A percentile compares a stretch with the other conserved stretches of the same genome.
These are phyloP conservation scores for Polyploca ridens DNA, from an alignment of 2,888 invertebrate genomes.

Conservation along the genomic window DNA sequence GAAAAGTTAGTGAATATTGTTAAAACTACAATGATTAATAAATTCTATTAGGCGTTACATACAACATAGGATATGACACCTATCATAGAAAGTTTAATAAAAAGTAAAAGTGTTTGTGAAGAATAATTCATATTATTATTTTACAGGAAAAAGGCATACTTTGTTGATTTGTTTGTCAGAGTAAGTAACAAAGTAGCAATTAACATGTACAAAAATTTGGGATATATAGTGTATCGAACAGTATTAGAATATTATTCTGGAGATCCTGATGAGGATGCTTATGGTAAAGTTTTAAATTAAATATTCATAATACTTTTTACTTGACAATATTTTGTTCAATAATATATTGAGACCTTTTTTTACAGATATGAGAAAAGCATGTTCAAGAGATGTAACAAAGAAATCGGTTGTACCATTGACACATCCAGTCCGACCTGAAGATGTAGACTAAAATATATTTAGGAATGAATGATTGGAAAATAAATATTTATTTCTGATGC, in stretches of 20 bases:
- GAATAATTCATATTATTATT: conserved; percentile 18
- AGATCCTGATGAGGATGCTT: conserved; percentile 99
- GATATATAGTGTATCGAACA: conserved; percentile 97
- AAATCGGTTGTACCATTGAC: conserved; percentile 96
- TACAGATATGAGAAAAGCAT: conserved; percentile 99
- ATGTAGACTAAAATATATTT: conserved; percentile 89
- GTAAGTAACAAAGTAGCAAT: conserved; percentile 99
- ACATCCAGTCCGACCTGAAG: conserved; percentile 98
- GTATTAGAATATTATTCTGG: conserved; percentile 99
- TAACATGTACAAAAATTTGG: conserved; percentile 97
- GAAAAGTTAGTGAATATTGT: conserved; percentile 88
- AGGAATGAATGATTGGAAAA: conserved; percentile 13
- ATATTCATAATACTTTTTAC: too few relatives aligned
- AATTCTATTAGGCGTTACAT: neutral
- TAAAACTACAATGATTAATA: neutral
- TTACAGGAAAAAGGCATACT: conserved; percentile 96
- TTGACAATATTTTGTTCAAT: neutral
- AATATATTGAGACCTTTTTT: conserved; percentile 39
- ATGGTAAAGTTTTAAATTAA: conserved; percentile 86
- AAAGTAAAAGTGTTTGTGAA: neutral
- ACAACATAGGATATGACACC: too few relatives aligned
- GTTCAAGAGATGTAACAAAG: conserved; percentile 95
- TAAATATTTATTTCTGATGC: neutral
- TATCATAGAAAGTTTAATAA: conserved; percentile 7
- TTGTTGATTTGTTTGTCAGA: conserved; percentile 99